Base-by-base conservation (phyloP, 2,888 invertebrate species). In the Perdita meconis region DNA sequence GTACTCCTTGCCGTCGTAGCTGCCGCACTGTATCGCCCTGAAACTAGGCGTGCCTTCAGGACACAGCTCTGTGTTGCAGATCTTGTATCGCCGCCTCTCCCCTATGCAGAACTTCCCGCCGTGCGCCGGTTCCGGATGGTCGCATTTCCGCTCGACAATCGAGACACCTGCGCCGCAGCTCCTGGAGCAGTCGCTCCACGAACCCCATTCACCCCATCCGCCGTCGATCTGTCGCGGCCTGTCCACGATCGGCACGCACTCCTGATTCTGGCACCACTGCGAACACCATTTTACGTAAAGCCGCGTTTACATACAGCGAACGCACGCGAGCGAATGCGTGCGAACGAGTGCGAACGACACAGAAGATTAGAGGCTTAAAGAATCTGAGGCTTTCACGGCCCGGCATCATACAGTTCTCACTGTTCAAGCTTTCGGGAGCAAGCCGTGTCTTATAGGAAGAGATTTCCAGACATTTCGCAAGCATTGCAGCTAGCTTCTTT, bases 51-150 rank as follows among this genome's bases (percentile, higher is more conserved):
- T 68, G 10, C 91, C 92, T 69, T 92, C 91, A 22, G 93, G 92
- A 87, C 94, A 94, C 1, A 95, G 92, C 40, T 96, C 94, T 6
- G 95, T 96, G 90, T 97, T 97, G 93, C 98, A 98, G 78, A 97
- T 95, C 91, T 95, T 94, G 92, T 96, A 96, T 80, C 96, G 92
- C 67, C 94, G 94, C 42, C 95, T 92, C 76, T 95, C 94, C 0
- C 95, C 95, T 13, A 94, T 90, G 86, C 95, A 96, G 87, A 94
- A 95, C 66, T 94, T 93, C 0, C 95, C 95, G 34, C 94, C 94
- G 89, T 95, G 93, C 24, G 94, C 93, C 0, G 95, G 95, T 81
- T 92, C 89, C 2, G 95, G 95, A 87, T 95, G 95, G 86, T 95
- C 93, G 89, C 95, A 96, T 77, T 94, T 94, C 73, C 95, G 91